Evolutionary conservation across 1,140 invertebrate species (phyloP).

Genomic region (Ruditapes philippinarum): DNA sequence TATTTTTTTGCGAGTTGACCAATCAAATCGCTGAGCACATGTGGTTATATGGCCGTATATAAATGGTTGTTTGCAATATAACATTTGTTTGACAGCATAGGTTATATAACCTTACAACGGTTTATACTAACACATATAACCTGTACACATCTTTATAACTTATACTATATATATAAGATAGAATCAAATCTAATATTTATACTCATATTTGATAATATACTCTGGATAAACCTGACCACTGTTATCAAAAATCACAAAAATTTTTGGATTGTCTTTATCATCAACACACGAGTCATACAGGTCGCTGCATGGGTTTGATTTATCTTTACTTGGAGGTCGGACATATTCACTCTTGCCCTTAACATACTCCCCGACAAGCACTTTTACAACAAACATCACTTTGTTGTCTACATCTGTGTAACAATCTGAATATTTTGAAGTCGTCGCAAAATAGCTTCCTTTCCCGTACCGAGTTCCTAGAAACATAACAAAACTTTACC

Average conservation of each 20-base stretch:
- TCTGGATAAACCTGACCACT: constrained; percentile 78
- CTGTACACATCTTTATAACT: too few relatives aligned
- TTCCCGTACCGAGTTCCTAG: constrained; percentile 76
- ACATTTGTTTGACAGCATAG: too few relatives aligned
- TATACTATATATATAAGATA: too few relatives aligned
- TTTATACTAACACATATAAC: too few relatives aligned
- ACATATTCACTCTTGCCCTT: constrained; percentile 60
- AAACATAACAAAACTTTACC: too few relatives aligned
- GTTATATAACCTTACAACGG: too few relatives aligned
- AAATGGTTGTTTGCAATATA: too few relatives aligned
- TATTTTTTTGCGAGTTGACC: too few relatives aligned
- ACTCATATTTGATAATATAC: constrained; percentile 75
- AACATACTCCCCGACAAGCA: constrained; percentile 75
- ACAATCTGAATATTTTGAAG: constrained; percentile 69
- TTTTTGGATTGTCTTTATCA: constrained; percentile 69
- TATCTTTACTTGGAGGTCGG: constrained; percentile 71
- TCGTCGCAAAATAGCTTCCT: constrained; percentile 76
- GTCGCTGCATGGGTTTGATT: constrained; percentile 43
- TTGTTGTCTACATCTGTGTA: constrained; percentile 61
- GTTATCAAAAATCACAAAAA: constrained; percentile 79
- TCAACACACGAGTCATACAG: constrained; percentile 79
- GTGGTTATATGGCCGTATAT: too few relatives aligned
- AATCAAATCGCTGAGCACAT: too few relatives aligned
- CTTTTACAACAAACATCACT: constrained; percentile 72
- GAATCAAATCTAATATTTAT: too few relatives aligned